Percentiles rank a stretch among this genome's conserved stretches.
phyloP scores from a whole-genome alignment of 2,113 vertebrate species.

The Copsychus sechellarum region DNA sequence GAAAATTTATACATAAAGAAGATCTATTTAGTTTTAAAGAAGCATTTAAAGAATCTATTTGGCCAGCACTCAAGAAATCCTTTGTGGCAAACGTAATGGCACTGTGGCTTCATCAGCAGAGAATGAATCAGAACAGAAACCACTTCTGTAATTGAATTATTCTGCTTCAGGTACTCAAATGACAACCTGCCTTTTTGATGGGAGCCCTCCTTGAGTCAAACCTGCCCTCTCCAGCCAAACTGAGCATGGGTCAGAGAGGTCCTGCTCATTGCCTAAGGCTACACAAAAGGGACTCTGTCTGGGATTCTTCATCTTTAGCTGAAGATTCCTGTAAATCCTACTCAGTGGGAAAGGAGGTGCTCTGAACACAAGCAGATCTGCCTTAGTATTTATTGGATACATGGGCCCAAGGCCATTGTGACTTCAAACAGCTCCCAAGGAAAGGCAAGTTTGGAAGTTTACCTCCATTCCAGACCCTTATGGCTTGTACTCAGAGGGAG shows the following conservation, averaged over 20 bases:
- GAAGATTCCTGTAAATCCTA: neutral
- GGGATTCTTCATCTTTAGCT: neutral
- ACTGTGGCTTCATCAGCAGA: neutral
- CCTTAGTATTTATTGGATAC: neutral
- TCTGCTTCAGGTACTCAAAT: neutral
- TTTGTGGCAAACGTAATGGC: neutral
- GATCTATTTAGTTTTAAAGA: neutral
- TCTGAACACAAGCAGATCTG: neutral
- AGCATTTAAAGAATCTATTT: constrained; percentile 12
- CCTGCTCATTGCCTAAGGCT: neutral
- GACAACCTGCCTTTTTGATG: neutral
- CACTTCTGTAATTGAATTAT: neutral
- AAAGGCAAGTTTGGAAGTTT: neutral
- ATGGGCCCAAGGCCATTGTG: neutral
- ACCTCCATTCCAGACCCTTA: neutral
- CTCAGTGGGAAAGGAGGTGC: neutral
- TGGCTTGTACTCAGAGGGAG: neutral
- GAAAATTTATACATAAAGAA: constrained; percentile 1
- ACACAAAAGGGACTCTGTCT: neutral
- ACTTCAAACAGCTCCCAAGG: neutral
- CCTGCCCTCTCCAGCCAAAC: neutral
- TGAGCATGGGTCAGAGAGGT: neutral
- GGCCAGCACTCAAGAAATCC: neutral
- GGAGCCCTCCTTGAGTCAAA: neutral
- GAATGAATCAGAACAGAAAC: neutral